These are phyloP conservation scores for Lordiphosa clarofinis DNA, from an alignment of 1,140 invertebrate species.

Conservation along the genomic window DNA sequence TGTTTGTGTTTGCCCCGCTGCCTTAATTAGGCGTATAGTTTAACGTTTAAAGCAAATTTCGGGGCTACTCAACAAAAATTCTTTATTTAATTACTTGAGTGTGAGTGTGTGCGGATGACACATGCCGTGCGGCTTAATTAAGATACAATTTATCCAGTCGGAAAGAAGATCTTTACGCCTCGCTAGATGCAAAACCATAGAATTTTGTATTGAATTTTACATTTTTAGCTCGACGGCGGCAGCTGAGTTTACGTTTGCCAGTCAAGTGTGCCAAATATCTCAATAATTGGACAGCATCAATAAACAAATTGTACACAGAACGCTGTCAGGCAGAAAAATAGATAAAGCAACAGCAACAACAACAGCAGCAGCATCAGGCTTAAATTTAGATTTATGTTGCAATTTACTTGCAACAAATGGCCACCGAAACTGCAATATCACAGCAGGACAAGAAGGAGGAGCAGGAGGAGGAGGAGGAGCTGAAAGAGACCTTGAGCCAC, in stretches of 20 bases:
- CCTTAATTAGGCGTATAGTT: constrained; percentile 45
- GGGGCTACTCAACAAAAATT: background rate
- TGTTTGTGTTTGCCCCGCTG: constrained; percentile 31
- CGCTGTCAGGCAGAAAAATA: constrained; percentile 34
- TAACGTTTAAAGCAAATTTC: constrained; percentile 1
- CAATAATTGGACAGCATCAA: constrained; percentile 51
- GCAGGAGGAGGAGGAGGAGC: constrained; percentile 14
- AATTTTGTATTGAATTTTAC: constrained; percentile 3
- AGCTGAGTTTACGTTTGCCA: constrained; percentile 1
- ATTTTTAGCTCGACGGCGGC: constrained; percentile 13
- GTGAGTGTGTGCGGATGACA: too few species aligned
- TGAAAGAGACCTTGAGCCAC: constrained; percentile 50
- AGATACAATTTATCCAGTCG: too few species aligned
- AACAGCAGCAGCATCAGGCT: constrained; percentile 4
- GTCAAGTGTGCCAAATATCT: constrained; percentile 50
- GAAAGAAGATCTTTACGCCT: too few species aligned
- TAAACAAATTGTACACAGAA: constrained; percentile 30
- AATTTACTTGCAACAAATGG: constrained; percentile 50
- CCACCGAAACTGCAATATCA: constrained; percentile 44
- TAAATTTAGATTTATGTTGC: constrained; percentile 42
- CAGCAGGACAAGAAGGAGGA: too few species aligned
- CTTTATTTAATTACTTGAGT: too few species aligned
- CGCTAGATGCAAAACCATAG: too few species aligned
- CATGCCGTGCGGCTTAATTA: too few species aligned
- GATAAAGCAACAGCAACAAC: constrained; percentile 15